Base-by-base conservation (phyloP, 2,113 vertebrate species). In the Nannobrachium achirus region DNA sequence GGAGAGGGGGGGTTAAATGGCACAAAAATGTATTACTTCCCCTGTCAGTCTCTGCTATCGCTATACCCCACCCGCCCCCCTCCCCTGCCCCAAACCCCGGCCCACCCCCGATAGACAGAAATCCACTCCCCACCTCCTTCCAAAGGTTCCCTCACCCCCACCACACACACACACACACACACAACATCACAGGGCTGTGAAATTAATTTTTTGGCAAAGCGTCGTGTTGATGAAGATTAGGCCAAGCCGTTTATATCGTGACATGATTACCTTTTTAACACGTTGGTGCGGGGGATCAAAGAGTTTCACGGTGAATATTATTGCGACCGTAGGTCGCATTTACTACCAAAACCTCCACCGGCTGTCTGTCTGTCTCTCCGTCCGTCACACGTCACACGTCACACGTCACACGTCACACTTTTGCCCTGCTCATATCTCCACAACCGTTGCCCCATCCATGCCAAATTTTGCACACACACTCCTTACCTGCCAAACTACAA, bases 1-100 rank as follows among this genome's bases (percentile, higher is more conserved):
- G 25, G 2, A 5, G 25, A 5, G 25, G 66, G 67, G 65, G 82
- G 83, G 85, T 85, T 82, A 84, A 81, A 86, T 88, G 82, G 82
- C 76, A 86, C 61, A 73, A 88, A 56, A 88, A 89, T 86, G 74
- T 84, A 91, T 89, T 83, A 84, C 74, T 81, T 82, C 52, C 59
- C 20, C 78, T 80, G 82, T 88, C 85, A 89, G 68, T 85, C 85
- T 81, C 57, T 55, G 71, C 83, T 73, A 76, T 81, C 38, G 1
- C 59, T 7, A 41, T 68, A 68, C 86, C 74, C 75, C 79, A 82
- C 77, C 76, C 62, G 3, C 25, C 20, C 52, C 66, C 66, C 41
- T 16, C 14, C 18, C n/a, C 44, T 20, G 61, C 19, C 52, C 19
- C 39, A 41, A n/a, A 4, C 16, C 7, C 55, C 39, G 33, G 33